Conservation (phyloP, 2,888 invertebrate species). For the Margaritifera margaritifera region DNA sequence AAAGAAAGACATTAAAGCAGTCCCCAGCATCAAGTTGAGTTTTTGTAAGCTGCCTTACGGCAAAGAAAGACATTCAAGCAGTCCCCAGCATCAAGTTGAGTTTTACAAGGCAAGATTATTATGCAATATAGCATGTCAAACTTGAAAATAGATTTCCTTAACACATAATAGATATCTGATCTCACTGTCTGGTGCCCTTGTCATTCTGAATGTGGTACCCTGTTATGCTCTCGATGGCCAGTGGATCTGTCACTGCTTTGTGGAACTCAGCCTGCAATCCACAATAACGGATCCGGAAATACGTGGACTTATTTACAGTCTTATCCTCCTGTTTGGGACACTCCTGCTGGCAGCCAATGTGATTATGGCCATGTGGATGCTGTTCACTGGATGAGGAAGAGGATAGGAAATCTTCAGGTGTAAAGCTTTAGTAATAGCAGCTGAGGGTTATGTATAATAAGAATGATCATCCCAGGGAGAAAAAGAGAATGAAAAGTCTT, state of each 20-base stretch:
- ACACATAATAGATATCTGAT: constrained; percentile 77
- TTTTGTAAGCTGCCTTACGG: too few species aligned
- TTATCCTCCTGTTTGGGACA: constrained; percentile 84
- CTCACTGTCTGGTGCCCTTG: constrained; percentile 87
- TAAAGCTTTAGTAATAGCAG: too few species aligned
- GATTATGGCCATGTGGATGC: constrained; percentile 75
- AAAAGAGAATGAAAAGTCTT: too few species aligned
- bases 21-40: too few species aligned
- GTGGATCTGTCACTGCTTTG: constrained; percentile 81
- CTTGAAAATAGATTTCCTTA: constrained; percentile 4
- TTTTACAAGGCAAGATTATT: too few species aligned
- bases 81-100: too few species aligned
- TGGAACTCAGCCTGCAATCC: constrained; percentile 66
- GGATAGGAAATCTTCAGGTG: too few species aligned
- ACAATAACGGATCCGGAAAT: constrained; percentile 61
- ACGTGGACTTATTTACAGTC: constrained; percentile 79
- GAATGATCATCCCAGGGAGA: too few species aligned
- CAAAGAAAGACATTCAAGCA: too few species aligned
- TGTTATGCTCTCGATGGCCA: constrained; percentile 96
- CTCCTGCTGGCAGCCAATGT: constrained; percentile 80
- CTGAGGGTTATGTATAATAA: too few species aligned
- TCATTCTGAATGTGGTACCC: constrained; percentile 91
- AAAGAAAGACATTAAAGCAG: too few species aligned
- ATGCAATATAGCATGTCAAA: too few species aligned
- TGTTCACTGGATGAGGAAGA: constrained; percentile 52